A percentile compares a stretch with the other conserved stretches of the same genome.
These are phyloP conservation scores for Pseudobourletiella spinata DNA, from an alignment of 1,140 invertebrate genomes.

Conservation along the genomic window DNA sequence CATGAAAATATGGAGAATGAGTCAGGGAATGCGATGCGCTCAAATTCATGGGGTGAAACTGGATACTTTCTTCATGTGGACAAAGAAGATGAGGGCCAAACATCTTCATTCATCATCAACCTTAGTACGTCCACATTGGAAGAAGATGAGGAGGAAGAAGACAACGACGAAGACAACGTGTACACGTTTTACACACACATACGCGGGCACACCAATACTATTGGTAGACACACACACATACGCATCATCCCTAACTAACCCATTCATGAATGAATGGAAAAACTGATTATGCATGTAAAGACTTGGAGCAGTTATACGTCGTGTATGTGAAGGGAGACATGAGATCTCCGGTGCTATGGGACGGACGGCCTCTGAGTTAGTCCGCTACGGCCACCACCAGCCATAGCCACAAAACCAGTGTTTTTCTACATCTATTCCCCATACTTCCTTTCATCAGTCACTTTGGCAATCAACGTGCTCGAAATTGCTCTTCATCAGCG, in stretches of 20 bases:
- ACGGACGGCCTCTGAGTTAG: too few species aligned
- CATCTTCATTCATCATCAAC: slow-evolving; percentile 18
- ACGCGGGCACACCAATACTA: background rate
- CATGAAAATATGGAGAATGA: too few species aligned
- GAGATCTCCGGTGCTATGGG: too few species aligned
- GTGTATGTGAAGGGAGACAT: too few species aligned
- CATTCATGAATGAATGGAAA: slow-evolving; percentile 16
- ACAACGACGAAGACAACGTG: too few species aligned
- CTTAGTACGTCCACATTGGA: too few species aligned
- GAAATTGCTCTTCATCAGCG: background rate
- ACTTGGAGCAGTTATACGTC: too few species aligned
- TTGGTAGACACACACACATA: background rate
- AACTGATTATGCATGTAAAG: background rate
- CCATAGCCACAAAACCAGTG: too few species aligned
- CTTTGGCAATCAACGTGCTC: background rate
- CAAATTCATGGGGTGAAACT: slow-evolving; percentile 10
- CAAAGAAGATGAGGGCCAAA: slow-evolving; percentile 9
- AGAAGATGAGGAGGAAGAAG: too few species aligned
- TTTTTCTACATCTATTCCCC: too few species aligned
- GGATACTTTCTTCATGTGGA: slow-evolving; percentile 15
- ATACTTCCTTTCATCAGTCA: slow-evolving; percentile 6
- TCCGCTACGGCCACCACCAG: too few species aligned
- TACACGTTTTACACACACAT: background rate
- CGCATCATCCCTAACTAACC: slow-evolving; percentile 10
- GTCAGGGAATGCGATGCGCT: slow-evolving; percentile 1